A percentile compares a stretch with the other conserved stretches of the same genome.
These are phyloP conservation scores for Ammospiza caudacuta DNA, from an alignment of 2,113 vertebrate genomes.

Conservation along the genomic window DNA sequence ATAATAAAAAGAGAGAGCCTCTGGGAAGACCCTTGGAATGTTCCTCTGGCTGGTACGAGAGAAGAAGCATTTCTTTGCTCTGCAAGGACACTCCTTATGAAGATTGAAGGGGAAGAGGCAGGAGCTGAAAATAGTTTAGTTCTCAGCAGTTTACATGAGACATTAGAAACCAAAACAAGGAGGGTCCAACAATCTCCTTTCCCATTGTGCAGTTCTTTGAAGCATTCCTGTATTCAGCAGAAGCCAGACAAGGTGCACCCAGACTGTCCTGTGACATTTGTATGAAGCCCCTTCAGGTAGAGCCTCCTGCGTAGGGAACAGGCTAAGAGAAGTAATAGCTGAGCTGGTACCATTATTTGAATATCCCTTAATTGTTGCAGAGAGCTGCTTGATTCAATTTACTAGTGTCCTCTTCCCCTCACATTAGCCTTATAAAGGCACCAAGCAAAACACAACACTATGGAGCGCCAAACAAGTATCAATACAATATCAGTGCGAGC, in stretches of 20 bases:
- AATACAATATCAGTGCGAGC: background rate
- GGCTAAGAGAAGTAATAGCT: background rate
- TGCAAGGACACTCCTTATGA: background rate
- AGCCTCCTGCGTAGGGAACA: background rate
- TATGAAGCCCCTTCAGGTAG: background rate
- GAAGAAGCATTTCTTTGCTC: background rate
- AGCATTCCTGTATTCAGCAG: background rate
- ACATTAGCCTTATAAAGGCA: background rate
- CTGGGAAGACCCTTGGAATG: background rate
- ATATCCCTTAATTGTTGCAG: background rate
- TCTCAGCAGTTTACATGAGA: background rate
- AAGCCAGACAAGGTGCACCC: background rate
- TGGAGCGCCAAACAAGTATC: background rate
- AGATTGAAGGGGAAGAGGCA: background rate
- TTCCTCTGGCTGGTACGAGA: background rate
- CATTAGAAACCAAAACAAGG: background rate
- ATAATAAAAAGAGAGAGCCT: background rate
- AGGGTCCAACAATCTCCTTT: background rate
- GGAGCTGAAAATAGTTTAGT: background rate
- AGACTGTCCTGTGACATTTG: background rate
- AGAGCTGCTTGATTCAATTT: background rate
- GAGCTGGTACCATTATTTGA: background rate
- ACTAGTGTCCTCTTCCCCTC: background rate
- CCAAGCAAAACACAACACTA: background rate
- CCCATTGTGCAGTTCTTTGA: background rate